phyloP scores from a whole-genome alignment of 2,888 invertebrate genomes.

The Andricus quercusramuli region DNA sequence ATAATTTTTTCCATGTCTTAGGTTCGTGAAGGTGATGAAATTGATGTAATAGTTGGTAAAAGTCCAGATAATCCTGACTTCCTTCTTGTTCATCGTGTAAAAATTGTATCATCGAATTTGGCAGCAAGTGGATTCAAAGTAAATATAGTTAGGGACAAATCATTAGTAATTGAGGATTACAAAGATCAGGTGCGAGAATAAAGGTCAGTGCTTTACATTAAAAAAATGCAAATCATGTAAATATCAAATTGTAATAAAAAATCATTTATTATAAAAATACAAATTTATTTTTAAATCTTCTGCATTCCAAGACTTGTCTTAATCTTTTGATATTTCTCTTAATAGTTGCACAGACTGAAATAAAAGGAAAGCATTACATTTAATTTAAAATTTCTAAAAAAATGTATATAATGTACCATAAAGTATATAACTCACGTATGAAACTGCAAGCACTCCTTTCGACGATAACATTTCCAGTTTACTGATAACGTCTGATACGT shows the following conservation, averaged over 20 bases:
- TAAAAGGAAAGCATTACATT: constrained; percentile 15
- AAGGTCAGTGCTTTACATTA: background rate
- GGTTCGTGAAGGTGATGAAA: constrained; percentile 86
- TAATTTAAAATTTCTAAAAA: constrained; percentile 13
- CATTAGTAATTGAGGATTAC: constrained; percentile 88
- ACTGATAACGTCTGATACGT: constrained; percentile 52
- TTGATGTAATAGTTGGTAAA: constrained; percentile 87
- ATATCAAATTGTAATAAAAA: constrained; percentile 78
- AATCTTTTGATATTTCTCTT: constrained; percentile 30
- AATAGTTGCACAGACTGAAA: constrained; percentile 62
- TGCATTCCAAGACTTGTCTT: background rate
- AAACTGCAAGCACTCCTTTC: constrained; percentile 64
- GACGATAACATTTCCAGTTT: constrained; percentile 58
- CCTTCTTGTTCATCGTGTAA: constrained; percentile 85
- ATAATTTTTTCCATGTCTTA: constrained; percentile 63
- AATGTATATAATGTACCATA: constrained; percentile 24
- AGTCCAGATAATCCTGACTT: constrained; percentile 85
- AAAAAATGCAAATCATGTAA: constrained; percentile 53
- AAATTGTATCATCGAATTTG: constrained; percentile 81
- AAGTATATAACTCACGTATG: constrained; percentile 60
- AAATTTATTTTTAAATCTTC: constrained; percentile 38
- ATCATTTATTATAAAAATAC: constrained; percentile 33
- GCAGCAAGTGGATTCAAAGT: constrained; percentile 81
- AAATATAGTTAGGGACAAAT: constrained; percentile 85
- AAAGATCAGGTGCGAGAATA: constrained; percentile 45